Base-by-base conservation (phyloP, 2,888 invertebrate genomes). In the Tanypteryx hageni region DNA sequence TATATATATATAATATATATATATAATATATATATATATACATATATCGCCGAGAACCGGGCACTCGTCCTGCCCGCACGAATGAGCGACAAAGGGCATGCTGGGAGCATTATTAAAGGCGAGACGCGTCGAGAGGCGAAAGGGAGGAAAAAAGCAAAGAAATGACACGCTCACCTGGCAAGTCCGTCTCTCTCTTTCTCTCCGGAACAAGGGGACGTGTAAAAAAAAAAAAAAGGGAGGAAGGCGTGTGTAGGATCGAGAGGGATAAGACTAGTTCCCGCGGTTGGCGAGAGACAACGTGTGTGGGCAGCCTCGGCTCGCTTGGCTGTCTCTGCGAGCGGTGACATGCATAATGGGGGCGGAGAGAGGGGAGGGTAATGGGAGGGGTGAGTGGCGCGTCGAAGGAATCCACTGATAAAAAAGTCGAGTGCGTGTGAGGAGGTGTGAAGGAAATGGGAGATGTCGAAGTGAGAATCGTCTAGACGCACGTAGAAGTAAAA, bases 261-360 rank as follows among this genome's bases (percentile, higher is more conserved):
- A 18, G 89, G 56, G 58, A 89, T 64, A 89, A 44, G 64, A 31
- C 61, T 44, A 44, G 44, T 44, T 44, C 44, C 5, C 44, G 44
- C 44, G 44, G 44, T 18, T 16, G 61, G 9, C 13, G 27, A 31
- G 64, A 44, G 64, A 18, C 89, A n/a, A 31, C 64, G 89, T 89
- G 89, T 89, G 89, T 89, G 89, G 89, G 89, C 89, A 61, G 44
- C 16, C 18, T 31, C 59, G 59, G 61, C 14, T 57, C 27, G 89
- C 64, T 44, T 44, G 64, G n/a, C 31, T 44, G 27, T 27, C 3
- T 27, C 76, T 76, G 22, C 27, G 76, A 76, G 18, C 76, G 13
- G 89, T 64, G 64, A 64, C 89, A 64, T 11, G 89, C 44, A 64
- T 59, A 64, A 89, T 89, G 18, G 89, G 64, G 58, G 58, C 2